Percentiles rank a stretch among this genome's conserved stretches.
These are phyloP conservation scores for Corydoras sp. DNA, from an alignment of 2,113 vertebrate genomes.

Conservation along the genomic window DNA sequence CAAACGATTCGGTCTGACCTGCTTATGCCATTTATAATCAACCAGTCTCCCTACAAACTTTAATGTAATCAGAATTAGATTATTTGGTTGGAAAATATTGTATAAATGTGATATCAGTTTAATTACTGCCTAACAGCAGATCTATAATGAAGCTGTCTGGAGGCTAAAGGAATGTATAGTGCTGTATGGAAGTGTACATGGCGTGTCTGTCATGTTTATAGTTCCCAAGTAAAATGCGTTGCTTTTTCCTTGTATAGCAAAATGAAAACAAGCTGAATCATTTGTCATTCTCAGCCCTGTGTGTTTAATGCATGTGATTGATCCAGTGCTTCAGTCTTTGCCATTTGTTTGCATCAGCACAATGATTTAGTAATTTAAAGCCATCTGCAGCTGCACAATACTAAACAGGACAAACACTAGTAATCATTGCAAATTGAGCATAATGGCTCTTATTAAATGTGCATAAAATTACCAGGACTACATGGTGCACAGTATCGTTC, in stretches of 20 bases:
- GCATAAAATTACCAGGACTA: not conserved
- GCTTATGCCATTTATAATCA: too few species aligned
- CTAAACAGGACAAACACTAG: slow-evolving; percentile 24
- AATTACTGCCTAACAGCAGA: too few species aligned
- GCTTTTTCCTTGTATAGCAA: not conserved
- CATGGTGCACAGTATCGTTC: too few species aligned
- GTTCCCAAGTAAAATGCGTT: not conserved
- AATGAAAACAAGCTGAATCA: not conserved
- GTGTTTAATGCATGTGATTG: slow-evolving; percentile 2
- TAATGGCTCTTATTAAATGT: slow-evolving; percentile 38
- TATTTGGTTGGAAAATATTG: too few species aligned
- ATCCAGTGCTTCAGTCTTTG: slow-evolving; percentile 2
- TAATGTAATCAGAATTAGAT: too few species aligned
- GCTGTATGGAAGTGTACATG: too few species aligned
- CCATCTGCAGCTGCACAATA: slow-evolving; percentile 31
- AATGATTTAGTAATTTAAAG: slow-evolving; percentile 22
- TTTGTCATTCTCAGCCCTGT: slow-evolving; percentile 1
- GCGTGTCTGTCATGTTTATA: not conserved
- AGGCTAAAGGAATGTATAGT: too few species aligned
- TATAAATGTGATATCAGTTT: too few species aligned
- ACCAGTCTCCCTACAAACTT: too few species aligned
- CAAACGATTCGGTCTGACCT: too few species aligned
- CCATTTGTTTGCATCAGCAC: slow-evolving; percentile 18
- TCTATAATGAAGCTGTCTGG: too few species aligned
- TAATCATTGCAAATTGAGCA: slow-evolving; percentile 37